phyloP scores from a whole-genome alignment of 2,797 vertebrate species.

The Danio aesculapii region DNA sequence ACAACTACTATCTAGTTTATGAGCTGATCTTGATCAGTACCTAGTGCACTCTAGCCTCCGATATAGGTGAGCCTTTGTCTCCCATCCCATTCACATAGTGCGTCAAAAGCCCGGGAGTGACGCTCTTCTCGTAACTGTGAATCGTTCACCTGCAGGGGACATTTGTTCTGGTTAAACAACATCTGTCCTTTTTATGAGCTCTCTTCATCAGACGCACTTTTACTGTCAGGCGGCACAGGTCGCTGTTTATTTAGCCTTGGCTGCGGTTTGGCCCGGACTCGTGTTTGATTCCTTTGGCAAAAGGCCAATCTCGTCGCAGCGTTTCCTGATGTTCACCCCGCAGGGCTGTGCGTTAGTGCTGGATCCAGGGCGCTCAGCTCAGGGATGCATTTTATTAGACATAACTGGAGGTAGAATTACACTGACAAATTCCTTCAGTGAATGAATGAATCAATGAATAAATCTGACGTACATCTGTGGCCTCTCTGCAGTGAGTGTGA shows the following conservation, averaged over 20 bases:
- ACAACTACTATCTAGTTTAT: constrained; percentile 10
- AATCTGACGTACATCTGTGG: not conserved
- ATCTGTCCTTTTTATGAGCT: constrained; percentile 58
- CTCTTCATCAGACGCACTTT: constrained; percentile 50
- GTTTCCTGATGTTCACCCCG: constrained; percentile 43
- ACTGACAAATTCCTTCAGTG: constrained; percentile 1
- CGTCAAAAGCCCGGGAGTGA: constrained; percentile 22
- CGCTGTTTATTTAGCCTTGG: constrained; percentile 50
- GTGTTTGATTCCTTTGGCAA: constrained; percentile 44
- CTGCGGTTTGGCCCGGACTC: constrained; percentile 44
- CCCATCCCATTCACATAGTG: not conserved
- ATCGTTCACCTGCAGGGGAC: constrained; percentile 43
- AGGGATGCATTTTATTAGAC: constrained; percentile 46
- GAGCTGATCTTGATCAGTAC: not conserved
- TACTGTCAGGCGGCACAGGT: constrained; percentile 53
- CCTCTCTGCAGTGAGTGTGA: constrained; percentile 4
- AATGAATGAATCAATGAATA: constrained; percentile 24
- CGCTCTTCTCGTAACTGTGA: constrained; percentile 45
- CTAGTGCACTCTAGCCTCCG: not conserved
- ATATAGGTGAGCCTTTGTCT: constrained; percentile 4
- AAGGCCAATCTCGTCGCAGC: constrained; percentile 30
- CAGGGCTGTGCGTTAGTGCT: constrained; percentile 8
- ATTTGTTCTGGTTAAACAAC: constrained; percentile 49
- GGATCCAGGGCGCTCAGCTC: constrained; percentile 16
- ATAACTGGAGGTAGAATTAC: constrained; percentile 25